Conservation (phyloP, 2,888 invertebrate genomes). For the Trimorus sp. region DNA sequence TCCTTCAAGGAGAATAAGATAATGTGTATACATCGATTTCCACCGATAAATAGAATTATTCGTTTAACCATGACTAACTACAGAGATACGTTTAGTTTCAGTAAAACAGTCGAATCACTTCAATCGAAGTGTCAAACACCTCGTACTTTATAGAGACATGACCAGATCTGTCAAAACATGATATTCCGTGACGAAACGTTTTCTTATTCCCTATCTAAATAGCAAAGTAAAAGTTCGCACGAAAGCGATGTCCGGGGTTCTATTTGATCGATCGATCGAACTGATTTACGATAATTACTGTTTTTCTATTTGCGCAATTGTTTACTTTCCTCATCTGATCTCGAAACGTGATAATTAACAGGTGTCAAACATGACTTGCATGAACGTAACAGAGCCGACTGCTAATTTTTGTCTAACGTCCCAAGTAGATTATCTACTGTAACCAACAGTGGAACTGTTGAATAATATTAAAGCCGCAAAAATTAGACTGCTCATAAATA, state of each 20-base stretch:
- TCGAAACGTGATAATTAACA: conserved; percentile 23
- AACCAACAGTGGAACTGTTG: no score
- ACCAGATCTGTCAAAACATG: conserved; percentile 13
- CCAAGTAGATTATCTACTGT: no score
- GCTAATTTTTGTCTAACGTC: no score
- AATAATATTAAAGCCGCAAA: neutral
- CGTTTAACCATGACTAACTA: no score
- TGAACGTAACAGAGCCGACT: neutral
- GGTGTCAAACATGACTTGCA: conserved; percentile 14
- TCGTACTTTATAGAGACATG: conserved; percentile 24
- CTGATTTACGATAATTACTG: conserved; percentile 21
- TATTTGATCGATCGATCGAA: neutral
- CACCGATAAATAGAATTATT: no score
- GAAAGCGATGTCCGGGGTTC: conserved; percentile 9
- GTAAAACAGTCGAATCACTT: neutral
- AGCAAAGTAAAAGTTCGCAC: conserved; percentile 18
- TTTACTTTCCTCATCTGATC: conserved; percentile 35
- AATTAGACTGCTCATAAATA: conserved; percentile 6
- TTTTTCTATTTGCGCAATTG: conserved; percentile 35
- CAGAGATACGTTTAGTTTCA: neutral
- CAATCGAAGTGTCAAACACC: conserved; percentile 23
- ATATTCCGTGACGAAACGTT: conserved; percentile 42
- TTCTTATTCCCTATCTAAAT: conserved; percentile 22
- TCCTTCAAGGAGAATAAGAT: no score
- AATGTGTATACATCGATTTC: no score